Percentiles rank a stretch among this genome's conserved stretches.
Conservation (phyloP, 2,113 vertebrate species). For the Mionectes macconnelli region DNA sequence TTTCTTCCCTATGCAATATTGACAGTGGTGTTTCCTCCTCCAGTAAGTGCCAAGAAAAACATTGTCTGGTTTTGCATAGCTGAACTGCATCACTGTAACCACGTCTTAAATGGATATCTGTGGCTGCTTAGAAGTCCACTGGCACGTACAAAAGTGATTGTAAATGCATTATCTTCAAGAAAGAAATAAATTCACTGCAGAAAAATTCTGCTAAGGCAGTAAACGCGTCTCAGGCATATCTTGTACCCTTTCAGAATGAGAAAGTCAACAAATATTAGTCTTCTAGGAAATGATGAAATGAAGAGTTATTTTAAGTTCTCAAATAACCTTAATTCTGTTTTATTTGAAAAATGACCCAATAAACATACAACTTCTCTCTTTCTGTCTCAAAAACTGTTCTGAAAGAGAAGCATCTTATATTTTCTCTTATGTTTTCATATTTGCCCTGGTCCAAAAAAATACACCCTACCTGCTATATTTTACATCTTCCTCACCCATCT, state of each 20-base stretch:
- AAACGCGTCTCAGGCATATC: not conserved
- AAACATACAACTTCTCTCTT: not conserved
- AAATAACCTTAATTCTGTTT: conserved; percentile 4
- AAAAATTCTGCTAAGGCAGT: not conserved
- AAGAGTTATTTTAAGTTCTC: conserved; percentile 14
- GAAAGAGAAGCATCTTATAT: not conserved
- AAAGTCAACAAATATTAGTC: not conserved
- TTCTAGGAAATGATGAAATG: not conserved
- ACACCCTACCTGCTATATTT: not conserved
- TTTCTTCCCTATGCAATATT: not conserved
- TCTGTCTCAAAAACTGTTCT: not conserved
- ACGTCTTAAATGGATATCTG: not conserved
- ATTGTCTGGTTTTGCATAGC: not conserved
- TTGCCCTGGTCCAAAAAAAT: not conserved
- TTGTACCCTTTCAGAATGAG: not conserved
- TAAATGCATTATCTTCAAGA: not conserved
- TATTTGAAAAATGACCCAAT: conserved; percentile 1
- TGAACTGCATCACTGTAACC: not conserved
- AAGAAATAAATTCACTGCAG: not conserved
- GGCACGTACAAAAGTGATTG: not conserved
- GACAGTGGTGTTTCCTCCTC: not conserved
- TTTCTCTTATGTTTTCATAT: not conserved
- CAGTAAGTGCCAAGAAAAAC: not conserved
- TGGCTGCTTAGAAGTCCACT: not conserved
- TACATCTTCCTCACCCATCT: not conserved